Conservation (phyloP, 2,888 invertebrate species). For the Napeogenes inachia region DNA sequence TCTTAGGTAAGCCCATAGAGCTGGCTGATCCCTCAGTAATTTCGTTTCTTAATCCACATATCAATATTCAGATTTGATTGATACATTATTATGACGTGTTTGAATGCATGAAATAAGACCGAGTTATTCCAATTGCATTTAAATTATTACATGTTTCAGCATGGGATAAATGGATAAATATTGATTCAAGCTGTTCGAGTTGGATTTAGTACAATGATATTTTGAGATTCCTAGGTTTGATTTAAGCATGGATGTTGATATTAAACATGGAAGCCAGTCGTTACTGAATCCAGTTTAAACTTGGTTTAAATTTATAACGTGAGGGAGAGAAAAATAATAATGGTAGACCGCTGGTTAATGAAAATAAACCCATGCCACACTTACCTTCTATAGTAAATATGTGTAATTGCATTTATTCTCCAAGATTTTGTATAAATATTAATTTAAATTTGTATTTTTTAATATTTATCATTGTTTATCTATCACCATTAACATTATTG, state of each 20-base stretch:
- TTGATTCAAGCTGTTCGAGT: conserved; percentile 35
- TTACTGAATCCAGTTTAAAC: conserved; percentile 15
- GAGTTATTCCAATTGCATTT: conserved; percentile 37
- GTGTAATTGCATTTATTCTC: no score
- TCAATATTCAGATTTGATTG: conserved; percentile 36
- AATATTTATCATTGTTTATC: no score
- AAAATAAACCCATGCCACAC: no score
- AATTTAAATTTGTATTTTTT: no score
- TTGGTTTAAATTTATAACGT: conserved; percentile 6
- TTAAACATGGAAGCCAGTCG: conserved; percentile 17
- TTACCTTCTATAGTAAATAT: no score
- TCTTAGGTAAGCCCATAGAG: not conserved
- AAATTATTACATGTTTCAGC: conserved; percentile 42
- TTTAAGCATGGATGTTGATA: conserved; percentile 21
- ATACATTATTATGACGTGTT: conserved; percentile 49
- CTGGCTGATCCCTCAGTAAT: not conserved
- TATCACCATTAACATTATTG: no score
- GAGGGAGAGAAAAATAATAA: conserved; percentile 3
- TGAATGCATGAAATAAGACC: conserved; percentile 46
- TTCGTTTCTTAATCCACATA: conserved; percentile 18
- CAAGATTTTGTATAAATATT: no score
- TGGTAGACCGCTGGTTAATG: not conserved
- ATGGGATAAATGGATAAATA: conserved; percentile 39
- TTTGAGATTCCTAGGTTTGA: conserved; percentile 24
- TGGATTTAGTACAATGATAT: conserved; percentile 27